Conservation (phyloP, 2,888 invertebrate species). For the Oasisia sp. region DNA sequence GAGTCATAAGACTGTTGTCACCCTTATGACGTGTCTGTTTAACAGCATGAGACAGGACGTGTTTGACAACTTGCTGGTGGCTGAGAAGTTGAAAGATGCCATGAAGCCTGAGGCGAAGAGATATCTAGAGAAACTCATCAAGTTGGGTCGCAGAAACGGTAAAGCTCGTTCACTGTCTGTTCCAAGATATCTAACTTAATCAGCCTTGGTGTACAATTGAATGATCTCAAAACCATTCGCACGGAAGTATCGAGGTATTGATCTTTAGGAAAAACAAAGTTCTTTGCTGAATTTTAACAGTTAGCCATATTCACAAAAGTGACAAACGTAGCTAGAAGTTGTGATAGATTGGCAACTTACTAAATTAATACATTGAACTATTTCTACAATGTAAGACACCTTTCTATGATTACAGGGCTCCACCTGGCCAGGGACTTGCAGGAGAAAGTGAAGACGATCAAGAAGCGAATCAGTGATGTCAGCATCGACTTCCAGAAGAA, state of each 20-base stretch:
- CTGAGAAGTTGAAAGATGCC: slow-evolving; percentile 39
- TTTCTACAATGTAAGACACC: too few species aligned
- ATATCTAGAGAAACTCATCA: slow-evolving; percentile 65
- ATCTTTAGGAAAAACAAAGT: too few species aligned
- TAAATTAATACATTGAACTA: too few species aligned
- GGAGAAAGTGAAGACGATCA: slow-evolving; percentile 65
- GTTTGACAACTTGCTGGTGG: slow-evolving; percentile 65
- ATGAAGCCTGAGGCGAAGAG: slow-evolving; percentile 59
- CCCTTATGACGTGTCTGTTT: not conserved
- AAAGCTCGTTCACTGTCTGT: not conserved
- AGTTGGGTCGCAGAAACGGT: slow-evolving; percentile 67
- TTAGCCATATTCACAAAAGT: not conserved
- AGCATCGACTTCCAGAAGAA: slow-evolving; percentile 66
- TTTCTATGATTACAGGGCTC: slow-evolving; percentile 58
- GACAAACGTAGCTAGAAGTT: not conserved
- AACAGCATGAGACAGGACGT: slow-evolving; percentile 68
- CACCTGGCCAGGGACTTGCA: slow-evolving; percentile 65
- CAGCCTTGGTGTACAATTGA: too few species aligned
- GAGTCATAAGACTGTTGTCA: not conserved
- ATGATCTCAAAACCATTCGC: too few species aligned
- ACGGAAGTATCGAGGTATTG: too few species aligned
- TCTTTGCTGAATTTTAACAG: not conserved
- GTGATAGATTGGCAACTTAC: too few species aligned
- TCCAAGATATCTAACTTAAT: not conserved
- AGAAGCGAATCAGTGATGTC: slow-evolving; percentile 66